phyloP scores from a whole-genome alignment of 2,888 invertebrate species.

The Baccha elongata region DNA sequence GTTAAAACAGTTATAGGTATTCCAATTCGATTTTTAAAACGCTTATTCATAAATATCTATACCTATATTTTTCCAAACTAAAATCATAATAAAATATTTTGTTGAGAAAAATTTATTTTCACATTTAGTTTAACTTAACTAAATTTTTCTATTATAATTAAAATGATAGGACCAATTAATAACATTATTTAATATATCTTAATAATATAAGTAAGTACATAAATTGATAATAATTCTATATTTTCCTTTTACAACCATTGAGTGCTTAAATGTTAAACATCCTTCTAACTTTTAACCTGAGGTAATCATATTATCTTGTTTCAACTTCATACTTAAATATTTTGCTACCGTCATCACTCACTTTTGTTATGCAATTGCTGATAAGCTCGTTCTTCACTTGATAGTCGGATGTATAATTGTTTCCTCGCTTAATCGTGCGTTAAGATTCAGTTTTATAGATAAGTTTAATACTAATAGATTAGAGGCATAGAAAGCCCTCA shows the following conservation, averaged over 20 bases:
- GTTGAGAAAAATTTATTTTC: no score
- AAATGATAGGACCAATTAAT: no score
- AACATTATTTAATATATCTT: no score
- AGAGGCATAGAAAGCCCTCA: background rate
- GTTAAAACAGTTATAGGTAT: no score
- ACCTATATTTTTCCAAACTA: no score
- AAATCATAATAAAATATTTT: no score
- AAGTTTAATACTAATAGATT: slow-evolving; percentile 18
- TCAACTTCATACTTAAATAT: background rate
- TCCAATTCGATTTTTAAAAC: no score
- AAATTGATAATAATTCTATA: background rate
- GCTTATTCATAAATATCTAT: no score
- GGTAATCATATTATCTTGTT: background rate
- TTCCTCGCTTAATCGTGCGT: background rate
- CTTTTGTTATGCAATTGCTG: background rate
- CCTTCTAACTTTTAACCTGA: background rate
- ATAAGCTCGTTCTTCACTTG: no score
- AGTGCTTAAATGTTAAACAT: background rate
- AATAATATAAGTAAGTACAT: slow-evolving; percentile 10
- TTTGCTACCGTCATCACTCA: background rate
- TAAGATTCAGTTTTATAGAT: background rate
- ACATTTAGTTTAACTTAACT: no score
- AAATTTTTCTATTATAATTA: no score
- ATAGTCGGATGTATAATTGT: no score
- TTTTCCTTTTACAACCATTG: background rate